These are phyloP conservation scores for Sapajus apella DNA, from an alignment of 2,113 vertebrate species.

Conservation along the genomic window DNA sequence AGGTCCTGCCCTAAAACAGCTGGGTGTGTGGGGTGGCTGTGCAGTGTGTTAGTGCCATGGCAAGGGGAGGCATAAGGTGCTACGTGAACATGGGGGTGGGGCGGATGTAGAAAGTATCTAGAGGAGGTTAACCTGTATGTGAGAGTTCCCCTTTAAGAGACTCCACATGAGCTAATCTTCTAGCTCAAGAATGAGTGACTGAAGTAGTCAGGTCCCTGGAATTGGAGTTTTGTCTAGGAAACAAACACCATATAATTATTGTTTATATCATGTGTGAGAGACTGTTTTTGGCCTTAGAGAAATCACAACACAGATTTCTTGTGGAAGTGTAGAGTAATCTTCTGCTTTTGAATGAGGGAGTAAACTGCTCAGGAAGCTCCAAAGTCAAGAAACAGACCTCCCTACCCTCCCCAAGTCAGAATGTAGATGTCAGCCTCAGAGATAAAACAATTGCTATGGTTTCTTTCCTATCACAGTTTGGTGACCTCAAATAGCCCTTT, in stretches of 20 bases:
- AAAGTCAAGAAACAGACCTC: neutral
- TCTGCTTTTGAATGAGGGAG: neutral
- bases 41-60: neutral
- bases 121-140: neutral
- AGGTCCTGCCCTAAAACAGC: neutral
- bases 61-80: neutral
- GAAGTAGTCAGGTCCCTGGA: neutral
- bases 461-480: neutral
- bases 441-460: neutral
- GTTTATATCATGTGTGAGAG: neutral
- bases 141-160: neutral
- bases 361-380: neutral
- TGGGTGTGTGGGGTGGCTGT: neutral
- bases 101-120: neutral
- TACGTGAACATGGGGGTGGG: neutral
- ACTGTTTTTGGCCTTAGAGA: neutral
- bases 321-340: neutral
- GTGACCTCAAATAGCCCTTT: conserved; percentile 47
- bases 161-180: neutral
- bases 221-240: neutral
- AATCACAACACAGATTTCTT: neutral
- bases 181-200: neutral
- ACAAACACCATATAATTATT: neutral
- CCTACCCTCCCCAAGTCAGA: neutral
- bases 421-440: neutral